Base-by-base conservation (phyloP, 2,888 invertebrate species). In the Auanema freiburgensis region DNA sequence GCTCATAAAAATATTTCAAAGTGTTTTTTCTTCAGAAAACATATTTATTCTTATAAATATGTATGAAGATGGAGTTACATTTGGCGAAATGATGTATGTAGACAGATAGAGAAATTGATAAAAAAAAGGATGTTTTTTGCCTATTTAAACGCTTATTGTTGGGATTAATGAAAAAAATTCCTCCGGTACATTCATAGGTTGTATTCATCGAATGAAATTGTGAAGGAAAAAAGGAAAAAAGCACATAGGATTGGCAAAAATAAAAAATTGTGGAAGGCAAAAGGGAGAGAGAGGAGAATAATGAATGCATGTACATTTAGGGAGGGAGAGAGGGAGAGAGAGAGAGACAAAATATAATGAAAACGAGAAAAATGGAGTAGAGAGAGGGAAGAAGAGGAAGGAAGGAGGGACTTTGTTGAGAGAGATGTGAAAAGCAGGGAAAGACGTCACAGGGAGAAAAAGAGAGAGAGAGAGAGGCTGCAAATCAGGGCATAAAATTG, bases 251-350 rank as follows among this genome's bases (percentile, higher is more conserved):
- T n/a, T 18, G 21, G 23, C 25, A 41, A 16, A 40, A 49, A 21
- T 23, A 33, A 59, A 52, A 53, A 42, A 59, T 43, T 51, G 59
- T 59, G 42, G 49, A 52, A 52, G 59, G 49, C 49, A 40, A 46
- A 52, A 23, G n/a, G 41, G 59, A 49, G 46, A 52, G 46, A 43
- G 42, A 42, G 4, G 14, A 18, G 23, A 44, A 43, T n/a, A 21
- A 18, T 14, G 57, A 23, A 16, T 40, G 42, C 57, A 41, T 41
- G n/a, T 23, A 56, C 18, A 43, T 56, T 21, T 46, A 52, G 23
- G 25, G 21, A 11, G 24, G 25, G 53, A 53, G n/a, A 53, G 24
- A 23, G 21, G 25, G 33, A 24, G n/a, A 53, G 24, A 53, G 24
- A n/a, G 24, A 23, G 10, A 4, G 24, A 18, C 8, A 18, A 16